Evolutionary conservation across 1,140 invertebrate genomes (phyloP), one percentile per base, ranked within the genome.

Genomic region (Procambarus clarkii): DNA sequence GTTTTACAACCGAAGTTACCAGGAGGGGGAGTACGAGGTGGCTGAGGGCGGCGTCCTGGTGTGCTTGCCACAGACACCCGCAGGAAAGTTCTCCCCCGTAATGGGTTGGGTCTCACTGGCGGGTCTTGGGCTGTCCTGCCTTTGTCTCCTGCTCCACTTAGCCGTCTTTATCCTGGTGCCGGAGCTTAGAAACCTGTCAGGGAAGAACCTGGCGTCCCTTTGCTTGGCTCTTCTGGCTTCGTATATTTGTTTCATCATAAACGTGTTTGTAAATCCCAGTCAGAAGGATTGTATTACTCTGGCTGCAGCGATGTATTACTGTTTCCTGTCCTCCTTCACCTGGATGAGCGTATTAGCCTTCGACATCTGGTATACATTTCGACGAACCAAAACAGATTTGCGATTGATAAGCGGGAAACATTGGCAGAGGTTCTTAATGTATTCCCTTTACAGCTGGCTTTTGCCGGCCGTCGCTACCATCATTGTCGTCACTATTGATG

Each of bases 261-360:
- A 94, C 18, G 94, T 94, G 69, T 94, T 94, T 83, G 91, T 92
- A 48, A 58, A 92, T 1, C 45, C 88, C 21, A 88, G 83, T 5
- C 54, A 46, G 0, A 34, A 34, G 34, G 78, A n/a, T 0, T 96
- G 95, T 93, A 93, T 94, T 60, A 93, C 94, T 0, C 94, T 97
- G 96, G 97, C 97, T 82, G 96, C 97, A 77, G 95, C 96, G 93
- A 97, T 98, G 95, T 98, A 99, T 94, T 99, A 98, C 95, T 97
- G 98, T 94, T 98, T 98, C 95, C 95, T 99, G 93, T 96, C 97
- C 48, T 97, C 98, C 91, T 99, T 99, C 95, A 98, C 98, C 94
- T 99, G 98, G 98, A 97, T 99, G 88, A 98, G 97, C 95, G 97
- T 97, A 77, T 98, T 98, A 97, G 98, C 98, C 94, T 98, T 98